A percentile compares a stretch with the other conserved stretches of the same genome.
These are phyloP conservation scores for Gopherus flavomarginatus DNA, from an alignment of 2,113 vertebrate species.

Conservation along the genomic window DNA sequence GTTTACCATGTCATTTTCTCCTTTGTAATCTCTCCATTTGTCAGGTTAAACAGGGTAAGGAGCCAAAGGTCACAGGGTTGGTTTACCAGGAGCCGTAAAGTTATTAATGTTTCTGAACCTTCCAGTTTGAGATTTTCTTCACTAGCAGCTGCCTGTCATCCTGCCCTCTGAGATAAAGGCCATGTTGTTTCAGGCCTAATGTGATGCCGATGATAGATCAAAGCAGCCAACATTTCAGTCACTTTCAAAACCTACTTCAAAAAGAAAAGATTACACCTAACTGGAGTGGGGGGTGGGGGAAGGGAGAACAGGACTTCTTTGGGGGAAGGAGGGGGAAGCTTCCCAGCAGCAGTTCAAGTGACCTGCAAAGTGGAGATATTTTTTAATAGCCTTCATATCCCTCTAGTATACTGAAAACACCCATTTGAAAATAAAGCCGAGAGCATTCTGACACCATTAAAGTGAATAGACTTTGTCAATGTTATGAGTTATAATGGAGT, in stretches of 20 bases:
- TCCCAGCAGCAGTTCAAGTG: background rate
- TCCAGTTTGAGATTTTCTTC: background rate
- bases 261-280: background rate
- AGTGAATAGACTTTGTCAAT: background rate
- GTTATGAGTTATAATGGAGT: background rate
- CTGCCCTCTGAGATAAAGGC: background rate
- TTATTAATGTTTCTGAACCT: background rate
- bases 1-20: background rate
- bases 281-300: background rate
- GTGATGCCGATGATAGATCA: slow-evolving; percentile 49
- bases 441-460: background rate
- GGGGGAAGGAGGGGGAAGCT: too few relatives aligned
- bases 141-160: slow-evolving; percentile 35
- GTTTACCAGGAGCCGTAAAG: background rate
- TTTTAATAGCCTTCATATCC: background rate
- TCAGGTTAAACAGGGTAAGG: slow-evolving; percentile 27
- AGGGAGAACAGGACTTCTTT: background rate
- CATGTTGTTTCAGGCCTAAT: slow-evolving; percentile 2
- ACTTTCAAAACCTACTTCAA: background rate
- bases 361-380: background rate
- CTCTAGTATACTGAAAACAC: background rate
- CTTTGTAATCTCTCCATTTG: background rate
- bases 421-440: background rate
- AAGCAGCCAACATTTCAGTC: background rate
- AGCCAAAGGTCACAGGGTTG: slow-evolving; percentile 44